These are phyloP conservation scores for Pseudomyrmex gracilis DNA, from an alignment of 1,140 invertebrate genomes.

Conservation along the genomic window DNA sequence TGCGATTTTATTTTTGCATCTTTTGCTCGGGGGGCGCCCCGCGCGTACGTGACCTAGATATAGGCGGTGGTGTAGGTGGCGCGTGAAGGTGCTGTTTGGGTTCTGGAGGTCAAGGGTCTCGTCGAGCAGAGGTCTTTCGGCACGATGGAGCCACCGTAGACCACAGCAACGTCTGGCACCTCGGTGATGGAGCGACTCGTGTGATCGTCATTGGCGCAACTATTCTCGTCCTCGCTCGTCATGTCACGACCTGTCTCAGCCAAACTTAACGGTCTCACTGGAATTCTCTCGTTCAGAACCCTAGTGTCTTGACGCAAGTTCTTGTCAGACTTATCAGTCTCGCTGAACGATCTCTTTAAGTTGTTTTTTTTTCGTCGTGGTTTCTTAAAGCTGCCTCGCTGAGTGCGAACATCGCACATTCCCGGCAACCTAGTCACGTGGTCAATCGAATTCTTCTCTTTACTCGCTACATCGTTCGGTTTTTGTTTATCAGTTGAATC, in stretches of 20 bases:
- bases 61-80: slow-evolving; percentile 84
- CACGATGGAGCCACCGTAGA: slow-evolving; percentile 75
- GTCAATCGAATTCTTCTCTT: neutral
- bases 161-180: slow-evolving; percentile 80
- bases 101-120: slow-evolving; percentile 81
- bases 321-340: slow-evolving; percentile 18
- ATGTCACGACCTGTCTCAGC: slow-evolving; percentile 9
- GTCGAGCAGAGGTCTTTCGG: slow-evolving; percentile 80
- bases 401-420: slow-evolving; percentile 18
- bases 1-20: slow-evolving; percentile 46
- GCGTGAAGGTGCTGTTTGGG: slow-evolving; percentile 81
- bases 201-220: slow-evolving; percentile 11
- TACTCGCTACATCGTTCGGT: neutral
- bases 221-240: slow-evolving; percentile 54
- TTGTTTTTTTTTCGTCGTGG: slow-evolving; percentile 1
- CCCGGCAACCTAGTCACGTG: neutral
- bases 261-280: neutral
- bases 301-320: neutral
- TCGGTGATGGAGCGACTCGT: slow-evolving; percentile 71
- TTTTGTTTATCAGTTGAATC: neutral
- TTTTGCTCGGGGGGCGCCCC: slow-evolving; percentile 66
- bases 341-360: slow-evolving; percentile 49
- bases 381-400: slow-evolving; percentile 33
- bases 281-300: slow-evolving; percentile 53
- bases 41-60: slow-evolving; percentile 82